Base-by-base conservation (phyloP, 2,113 vertebrate genomes). In the Bufo gargarizans region DNA sequence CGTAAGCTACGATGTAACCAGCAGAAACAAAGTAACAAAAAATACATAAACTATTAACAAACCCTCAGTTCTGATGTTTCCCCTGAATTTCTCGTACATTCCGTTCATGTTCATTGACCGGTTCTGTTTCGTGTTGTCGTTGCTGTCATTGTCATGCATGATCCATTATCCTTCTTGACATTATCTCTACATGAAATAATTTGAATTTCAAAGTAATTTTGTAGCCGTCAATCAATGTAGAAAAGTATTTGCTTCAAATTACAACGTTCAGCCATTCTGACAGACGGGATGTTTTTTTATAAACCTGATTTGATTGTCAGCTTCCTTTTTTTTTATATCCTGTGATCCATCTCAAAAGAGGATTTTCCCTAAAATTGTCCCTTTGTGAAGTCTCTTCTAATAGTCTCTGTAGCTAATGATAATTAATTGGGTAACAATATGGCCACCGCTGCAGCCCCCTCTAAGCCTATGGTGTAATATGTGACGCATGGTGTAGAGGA, bases 91-190 rank as follows among this genome's bases (percentile, higher is more conserved):
- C 3, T 16, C 9, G 13, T 69, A n/a, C 14, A 22, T 33, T 69
- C 9, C 5, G 53, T 3, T 53, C 33, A 33, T 33, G 33, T 33
- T 33, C 33, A 53, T 53, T 53, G 53, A 53, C 53, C 9, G 53
- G 9, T 53, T 53, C 33, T 33, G 22, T 88, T 58, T 91, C 84
- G 86, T 86, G 61, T 0, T 4, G 45, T 13, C 90, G 82, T 65
- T 82, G 33, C 17, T 59, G 20, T 65, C 88, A 71, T 89, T 84
- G 78, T 79, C 86, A 78, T 85, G 71, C 43, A 55, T 4, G 69
- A 86, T 79, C 47, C 86, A 59, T 74, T 77, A 74, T 88, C 43
- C 19, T 6, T 87, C 89, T 47, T 90, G 91, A 91, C 84, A 59
- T 77, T 82, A 84, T 8, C 85, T 74, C 80, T 82, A 77, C 90